These are phyloP conservation scores for Naso thynnoides DNA, from an alignment of 2,797 vertebrate genomes.

Conservation along the genomic window DNA sequence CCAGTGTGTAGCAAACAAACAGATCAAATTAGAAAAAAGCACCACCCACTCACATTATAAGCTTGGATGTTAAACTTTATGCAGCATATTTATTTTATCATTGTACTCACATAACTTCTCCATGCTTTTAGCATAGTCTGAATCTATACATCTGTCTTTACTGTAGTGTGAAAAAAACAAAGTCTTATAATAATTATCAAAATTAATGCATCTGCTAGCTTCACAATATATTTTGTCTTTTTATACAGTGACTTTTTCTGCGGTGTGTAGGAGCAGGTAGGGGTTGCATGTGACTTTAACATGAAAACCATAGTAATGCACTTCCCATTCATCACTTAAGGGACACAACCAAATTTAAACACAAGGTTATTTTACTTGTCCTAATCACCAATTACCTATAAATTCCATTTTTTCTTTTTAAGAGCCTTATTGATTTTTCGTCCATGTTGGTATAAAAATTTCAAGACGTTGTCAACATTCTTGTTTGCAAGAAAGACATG, in stretches of 20 bases:
- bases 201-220: not conserved
- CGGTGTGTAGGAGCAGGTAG: not conserved
- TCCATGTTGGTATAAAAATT: not conserved
- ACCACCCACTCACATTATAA: conserved; percentile 30
- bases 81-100: conserved; percentile 7
- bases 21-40: conserved; percentile 30
- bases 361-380: not conserved
- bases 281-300: not conserved
- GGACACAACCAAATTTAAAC: not conserved
- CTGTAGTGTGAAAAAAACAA: not conserved
- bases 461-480: not conserved
- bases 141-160: not conserved
- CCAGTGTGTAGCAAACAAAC: not conserved
- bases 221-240: not conserved
- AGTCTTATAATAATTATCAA: not conserved
- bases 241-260: not conserved
- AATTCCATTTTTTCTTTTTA: not conserved
- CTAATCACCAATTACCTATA: not conserved
- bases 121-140: not conserved
- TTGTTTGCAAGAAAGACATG: not conserved
- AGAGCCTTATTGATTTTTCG: not conserved
- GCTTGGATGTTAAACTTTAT: not conserved
- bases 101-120: not conserved
- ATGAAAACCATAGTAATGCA: not conserved
- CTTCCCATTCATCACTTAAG: not conserved